Evolutionary conservation across 2,797 vertebrate species (phyloP).

Genomic region (Siniperca scherzeri): DNA sequence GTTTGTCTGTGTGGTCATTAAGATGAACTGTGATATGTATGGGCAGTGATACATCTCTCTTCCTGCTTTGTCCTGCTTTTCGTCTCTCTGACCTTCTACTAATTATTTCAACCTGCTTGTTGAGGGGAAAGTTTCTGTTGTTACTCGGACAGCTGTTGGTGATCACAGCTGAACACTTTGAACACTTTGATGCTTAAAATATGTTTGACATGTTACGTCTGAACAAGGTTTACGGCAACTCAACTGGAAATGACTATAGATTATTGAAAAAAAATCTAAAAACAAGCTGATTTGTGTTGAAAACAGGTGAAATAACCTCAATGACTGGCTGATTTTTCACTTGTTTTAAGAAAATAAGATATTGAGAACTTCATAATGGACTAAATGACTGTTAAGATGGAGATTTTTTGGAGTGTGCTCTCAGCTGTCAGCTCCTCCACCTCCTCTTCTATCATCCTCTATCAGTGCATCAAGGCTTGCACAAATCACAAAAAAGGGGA

Average conservation of each 20-base stretch:
- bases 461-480: conserved; percentile 56
- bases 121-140: neutral
- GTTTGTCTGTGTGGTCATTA: too few species aligned
- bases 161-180: neutral
- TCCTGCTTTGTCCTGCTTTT: neutral
- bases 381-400: conserved; percentile 30
- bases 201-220: neutral
- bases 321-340: conserved; percentile 6
- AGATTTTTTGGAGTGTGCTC: conserved; percentile 33
- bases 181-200: neutral
- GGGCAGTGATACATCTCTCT: neutral
- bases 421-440: conserved; percentile 19
- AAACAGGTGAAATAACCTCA: neutral
- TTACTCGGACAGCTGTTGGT: neutral
- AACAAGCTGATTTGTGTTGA: neutral
- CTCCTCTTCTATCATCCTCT: conserved; percentile 43
- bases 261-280: neutral
- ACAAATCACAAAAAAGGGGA: conserved; percentile 68
- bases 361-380: conserved; percentile 19
- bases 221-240: neutral
- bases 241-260: neutral
- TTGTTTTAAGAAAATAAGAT: conserved; percentile 33
- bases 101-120: neutral
- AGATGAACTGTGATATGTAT: neutral
- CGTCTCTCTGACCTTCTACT: neutral